phyloP scores from a whole-genome alignment of 2,888 invertebrate genomes.

The Sminthurinus aureus region DNA sequence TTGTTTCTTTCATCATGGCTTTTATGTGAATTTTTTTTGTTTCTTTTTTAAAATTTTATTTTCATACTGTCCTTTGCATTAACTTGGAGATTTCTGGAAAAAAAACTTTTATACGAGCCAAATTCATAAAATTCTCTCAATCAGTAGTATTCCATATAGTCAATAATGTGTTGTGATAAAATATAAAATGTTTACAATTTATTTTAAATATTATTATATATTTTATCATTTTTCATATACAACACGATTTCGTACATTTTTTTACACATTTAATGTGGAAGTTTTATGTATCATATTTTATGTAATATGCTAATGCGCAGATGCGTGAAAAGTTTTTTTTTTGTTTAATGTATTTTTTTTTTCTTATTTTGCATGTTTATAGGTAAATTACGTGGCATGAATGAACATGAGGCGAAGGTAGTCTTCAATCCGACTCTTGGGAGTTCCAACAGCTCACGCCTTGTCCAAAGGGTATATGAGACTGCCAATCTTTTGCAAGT shows the following conservation, averaged over 20 bases:
- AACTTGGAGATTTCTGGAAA: no score
- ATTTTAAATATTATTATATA: no score
- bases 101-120: no score
- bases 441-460: conserved; percentile 62
- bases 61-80: no score
- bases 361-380: conserved; percentile 18
- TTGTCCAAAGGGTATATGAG: conserved; percentile 74
- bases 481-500: conserved; percentile 80
- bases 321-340: conserved; percentile 1
- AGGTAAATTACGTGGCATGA: conserved; percentile 87
- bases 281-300: not conserved
- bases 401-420: conserved; percentile 72
- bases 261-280: no score
- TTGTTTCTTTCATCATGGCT: conserved; percentile 10
- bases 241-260: no score
- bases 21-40: conserved; percentile 34
- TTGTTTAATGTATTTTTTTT: not conserved
- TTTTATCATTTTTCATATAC: no score
- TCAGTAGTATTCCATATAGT: no score
- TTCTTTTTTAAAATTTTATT: conserved; percentile 7
- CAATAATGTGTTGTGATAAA: no score
- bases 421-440: conserved; percentile 49
- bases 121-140: no score
- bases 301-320: not conserved
- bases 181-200: no score